Evolutionary conservation across 2,113 vertebrate species (phyloP), one percentile per base, ranked within the genome.

Genomic region (Stegostoma tigrinum): DNA sequence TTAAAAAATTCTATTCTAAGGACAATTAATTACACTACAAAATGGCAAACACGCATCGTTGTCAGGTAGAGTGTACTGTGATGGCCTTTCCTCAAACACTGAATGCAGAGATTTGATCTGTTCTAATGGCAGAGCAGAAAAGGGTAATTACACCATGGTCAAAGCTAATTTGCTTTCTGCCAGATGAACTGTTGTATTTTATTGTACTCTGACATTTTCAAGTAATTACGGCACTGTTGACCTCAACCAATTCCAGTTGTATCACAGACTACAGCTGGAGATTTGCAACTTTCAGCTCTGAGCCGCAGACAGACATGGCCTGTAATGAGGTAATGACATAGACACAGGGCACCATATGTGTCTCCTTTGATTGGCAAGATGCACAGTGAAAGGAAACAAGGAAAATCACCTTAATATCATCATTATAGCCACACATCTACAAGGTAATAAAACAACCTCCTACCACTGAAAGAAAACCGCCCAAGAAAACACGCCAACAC

Each of bases 181-280:
- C 99, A 99, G 99, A 99, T 99, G 99, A 99, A 99, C 99, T 99
- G 99, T 99, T 99, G 99, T 99, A 99, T 99, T 99, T 99, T 99
- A 99, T 99, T 99, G 99, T 99, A 98, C 98, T 98, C 98, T 99
- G 99, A 99, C 99, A 99, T 99, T 99, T 99, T 98, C 99, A 99
- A 99, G 99, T 99, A 99, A 99, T 99, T 99, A 99, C 98, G 98
- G 99, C 98, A 99, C 99, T 99, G 99, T 99, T 99, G 99, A 99
- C 99, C 99, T 99, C 99, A 99, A 98, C 99, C 99, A 98, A 98
- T 99, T 99, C 98, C 98, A 99, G 98, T 99, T 99, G 98, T 98
- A 98, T 98, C 98, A 97, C 98, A 98, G 98, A 99, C 98, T 99
- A 98, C 98, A 98, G 98, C 98, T 98, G 98, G 98, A 98, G 97